A percentile compares a stretch with the other conserved stretches of the same genome.
Evolutionary conservation across 1,140 invertebrate species (phyloP).

Genomic region (Acromyrmex echinatior): DNA sequence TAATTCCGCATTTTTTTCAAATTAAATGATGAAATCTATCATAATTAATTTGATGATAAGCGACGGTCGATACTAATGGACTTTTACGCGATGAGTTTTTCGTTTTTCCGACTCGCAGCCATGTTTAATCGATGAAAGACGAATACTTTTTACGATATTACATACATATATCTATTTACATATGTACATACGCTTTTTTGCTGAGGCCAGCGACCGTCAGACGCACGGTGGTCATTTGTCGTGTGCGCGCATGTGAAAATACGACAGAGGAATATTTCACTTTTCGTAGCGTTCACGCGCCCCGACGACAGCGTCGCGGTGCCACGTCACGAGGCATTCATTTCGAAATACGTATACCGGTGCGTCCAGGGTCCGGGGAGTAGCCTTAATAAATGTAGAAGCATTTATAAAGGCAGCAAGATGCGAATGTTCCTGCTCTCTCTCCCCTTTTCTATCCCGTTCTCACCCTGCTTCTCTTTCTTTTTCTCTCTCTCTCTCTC

Average conservation of each 20-base stretch:
- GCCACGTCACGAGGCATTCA: conserved; percentile 84
- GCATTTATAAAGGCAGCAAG: conserved; percentile 84
- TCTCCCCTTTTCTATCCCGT: conserved; percentile 20
- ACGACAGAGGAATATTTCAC: conserved; percentile 86
- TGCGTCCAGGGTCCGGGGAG: conserved; percentile 77
- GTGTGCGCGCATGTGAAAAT: conserved; percentile 84
- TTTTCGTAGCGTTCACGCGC: conserved; percentile 82
- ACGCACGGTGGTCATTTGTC: conserved; percentile 86
- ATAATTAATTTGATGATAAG: conserved; percentile 8
- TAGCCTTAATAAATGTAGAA: conserved; percentile 86
- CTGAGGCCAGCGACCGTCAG: conserved; percentile 80
- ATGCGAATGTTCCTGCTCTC: conserved; percentile 72
- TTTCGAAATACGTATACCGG: conserved; percentile 82
- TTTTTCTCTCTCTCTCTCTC: background rate
- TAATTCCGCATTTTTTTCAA: background rate
- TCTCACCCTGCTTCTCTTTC: background rate
- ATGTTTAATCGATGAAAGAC: conserved; percentile 42
- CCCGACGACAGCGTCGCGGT: conserved; percentile 86
- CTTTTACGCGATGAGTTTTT: background rate
- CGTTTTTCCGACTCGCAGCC: background rate
- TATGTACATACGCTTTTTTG: conserved; percentile 46
- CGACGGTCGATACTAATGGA: background rate
- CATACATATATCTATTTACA: conserved; percentile 63
- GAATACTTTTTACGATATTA: conserved; percentile 48
- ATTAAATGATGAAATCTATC: background rate